These are phyloP conservation scores for Trinectes maculatus DNA, from an alignment of 2,113 vertebrate genomes.

Conservation along the genomic window DNA sequence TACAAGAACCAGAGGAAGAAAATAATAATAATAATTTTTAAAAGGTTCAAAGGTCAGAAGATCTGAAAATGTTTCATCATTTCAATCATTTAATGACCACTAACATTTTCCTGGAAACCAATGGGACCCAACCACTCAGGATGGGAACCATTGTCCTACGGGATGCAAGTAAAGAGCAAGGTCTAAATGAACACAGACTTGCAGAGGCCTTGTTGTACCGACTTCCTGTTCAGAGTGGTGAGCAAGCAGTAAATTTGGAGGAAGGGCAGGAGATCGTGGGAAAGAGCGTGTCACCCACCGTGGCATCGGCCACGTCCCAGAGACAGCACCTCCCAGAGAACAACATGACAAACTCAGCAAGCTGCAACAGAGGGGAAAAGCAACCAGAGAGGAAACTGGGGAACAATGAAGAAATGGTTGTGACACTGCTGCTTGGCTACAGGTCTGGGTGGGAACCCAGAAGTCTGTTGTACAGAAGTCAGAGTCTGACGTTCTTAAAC, in stretches of 20 bases:
- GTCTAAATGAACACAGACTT: slow-evolving; percentile 37
- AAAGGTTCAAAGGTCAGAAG: no score
- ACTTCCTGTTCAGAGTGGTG: slow-evolving; percentile 66
- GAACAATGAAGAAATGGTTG: slow-evolving; percentile 79
- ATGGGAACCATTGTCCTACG: background rate
- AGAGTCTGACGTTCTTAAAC: slow-evolving; percentile 43
- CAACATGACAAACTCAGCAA: slow-evolving; percentile 54
- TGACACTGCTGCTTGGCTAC: slow-evolving; percentile 40
- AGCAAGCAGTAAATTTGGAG: slow-evolving; percentile 65
- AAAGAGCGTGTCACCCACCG: slow-evolving; percentile 62
- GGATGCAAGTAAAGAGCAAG: no score
- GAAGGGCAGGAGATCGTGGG: slow-evolving; percentile 81
- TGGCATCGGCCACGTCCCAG: slow-evolving; percentile 37
- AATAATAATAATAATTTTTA: no score
- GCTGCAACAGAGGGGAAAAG: slow-evolving; percentile 47
- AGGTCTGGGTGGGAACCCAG: slow-evolving; percentile 69
- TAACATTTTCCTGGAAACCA: background rate
- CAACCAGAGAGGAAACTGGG: slow-evolving; percentile 71
- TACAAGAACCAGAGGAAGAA: no score
- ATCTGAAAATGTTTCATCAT: no score
- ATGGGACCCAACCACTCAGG: no score
- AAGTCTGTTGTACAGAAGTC: slow-evolving; percentile 46
- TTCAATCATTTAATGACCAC: background rate
- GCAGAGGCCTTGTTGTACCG: slow-evolving; percentile 31
- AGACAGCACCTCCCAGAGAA: slow-evolving; percentile 65